Evolutionary conservation across 2,797 vertebrate species (phyloP), one percentile per base, ranked within the genome.

Genomic region (Helostoma temminkii): DNA sequence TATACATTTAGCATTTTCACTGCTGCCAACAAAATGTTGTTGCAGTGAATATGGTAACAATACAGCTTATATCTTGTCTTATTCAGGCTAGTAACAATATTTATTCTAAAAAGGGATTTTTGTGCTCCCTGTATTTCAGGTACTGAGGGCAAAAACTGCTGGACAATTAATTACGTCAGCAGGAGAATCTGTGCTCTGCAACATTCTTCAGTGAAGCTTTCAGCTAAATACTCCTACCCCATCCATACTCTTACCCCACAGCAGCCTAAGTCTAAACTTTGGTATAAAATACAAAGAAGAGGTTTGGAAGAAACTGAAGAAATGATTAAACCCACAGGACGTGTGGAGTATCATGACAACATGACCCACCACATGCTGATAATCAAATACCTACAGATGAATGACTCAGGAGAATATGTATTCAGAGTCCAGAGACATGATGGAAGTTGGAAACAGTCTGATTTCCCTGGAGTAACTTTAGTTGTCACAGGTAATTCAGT

Each of bases 151-250:
- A 0, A 2, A 0, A 6, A 1, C 0, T 68, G 71, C 41, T 1
- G 5, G 43, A 70, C 0, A 3, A 43, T 70, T 34, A 56, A 57
- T 47, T 80, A 77, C 1, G 22, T 16, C 64, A 39, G 0, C 6
- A 68, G 41, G 39, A 74, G 70, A 24, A 70, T 83, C 52, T 83
- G 77, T 50, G 66, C 63, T 6, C 16, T 79, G 45, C 12, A 55
- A 34, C 50, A 62, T 6, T 71, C 81, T 5, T 77, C 81, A 57
- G 79, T 84, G 4, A 62, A 65, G 25, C 59, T 83, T 1, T 34
- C 15, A 5, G 56, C 69, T 43, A 0, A 43, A 50, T 60, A 69
- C 43, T 46, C 34, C 0, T 0, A 2, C 2, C 25, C 19, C 0
- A 0, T 19, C 15, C 10, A 21, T 1, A n/a, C n/a, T n/a, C n/a